Evolutionary conservation across 2,113 vertebrate species (phyloP).

Genomic region (Otocyon megalotis): DNA sequence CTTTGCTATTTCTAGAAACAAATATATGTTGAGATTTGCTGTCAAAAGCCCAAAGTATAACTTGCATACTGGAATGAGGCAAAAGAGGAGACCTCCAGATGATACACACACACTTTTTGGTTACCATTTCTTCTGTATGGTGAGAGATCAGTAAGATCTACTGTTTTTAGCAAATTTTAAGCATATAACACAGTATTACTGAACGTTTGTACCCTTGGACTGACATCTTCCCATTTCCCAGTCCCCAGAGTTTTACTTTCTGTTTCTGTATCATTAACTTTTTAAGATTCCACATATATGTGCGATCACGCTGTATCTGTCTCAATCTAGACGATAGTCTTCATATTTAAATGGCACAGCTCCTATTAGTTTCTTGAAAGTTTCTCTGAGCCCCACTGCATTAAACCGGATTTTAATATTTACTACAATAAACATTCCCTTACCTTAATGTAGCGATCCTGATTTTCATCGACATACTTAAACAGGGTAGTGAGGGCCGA

Average conservation of each 20-base stretch:
- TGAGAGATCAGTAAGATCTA: neutral
- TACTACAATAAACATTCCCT: neutral
- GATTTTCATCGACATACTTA: constrained; percentile 94
- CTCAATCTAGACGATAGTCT: neutral
- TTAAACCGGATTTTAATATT: neutral
- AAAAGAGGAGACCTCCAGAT: neutral
- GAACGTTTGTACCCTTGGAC: neutral
- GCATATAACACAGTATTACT: no score
- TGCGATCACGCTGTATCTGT: neutral
- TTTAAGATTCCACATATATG: neutral
- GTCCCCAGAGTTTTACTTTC: neutral
- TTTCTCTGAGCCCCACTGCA: neutral
- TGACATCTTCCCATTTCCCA: accelerated
- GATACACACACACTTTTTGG: neutral
- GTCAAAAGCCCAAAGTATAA: neutral
- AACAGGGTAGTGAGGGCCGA: constrained; percentile 90
- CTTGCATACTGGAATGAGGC: neutral
- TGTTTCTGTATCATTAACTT: neutral
- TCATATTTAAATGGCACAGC: neutral
- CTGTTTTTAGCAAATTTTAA: neutral
- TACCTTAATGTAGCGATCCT: constrained; percentile 95
- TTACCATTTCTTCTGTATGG: neutral
- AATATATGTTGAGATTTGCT: neutral
- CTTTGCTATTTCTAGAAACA: neutral
- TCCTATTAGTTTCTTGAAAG: neutral